Evolutionary conservation across 2,113 vertebrate species (phyloP), one percentile per base, ranked within the genome.

Genomic region (Callocephalon fimbriatum): DNA sequence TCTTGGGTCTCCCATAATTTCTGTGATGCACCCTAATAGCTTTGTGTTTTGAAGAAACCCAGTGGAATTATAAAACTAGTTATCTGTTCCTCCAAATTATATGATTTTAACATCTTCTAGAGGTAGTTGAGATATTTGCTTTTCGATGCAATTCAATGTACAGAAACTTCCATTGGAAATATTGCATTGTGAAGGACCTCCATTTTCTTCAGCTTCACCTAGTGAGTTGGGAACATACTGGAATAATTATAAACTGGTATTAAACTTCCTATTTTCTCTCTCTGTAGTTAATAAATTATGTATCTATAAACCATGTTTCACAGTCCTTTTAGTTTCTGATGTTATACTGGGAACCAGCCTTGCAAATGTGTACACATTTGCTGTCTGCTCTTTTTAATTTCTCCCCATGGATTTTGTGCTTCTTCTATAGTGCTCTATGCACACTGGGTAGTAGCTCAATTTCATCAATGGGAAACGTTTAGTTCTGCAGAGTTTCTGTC

Each of bases 391-490:
- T 25, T 92, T 50, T 22, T n/a, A 47, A 21, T 37, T 65, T 59
- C 48, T 20, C 11, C 31, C 27, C 5, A 0, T 38, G 56, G 66
- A 18, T 79, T 63, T 67, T 51, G 32, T 40, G 40, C 15, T 35
- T 51, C 47, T 71, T 25, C 27, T 40, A 0, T 16, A 47, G 35
- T 40, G 4, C 22, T 63, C 23, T 16, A 0, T 1, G 23, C 9
- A 19, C 21, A 2, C 20, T 1, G 1, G 11, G 12, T 7, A 32
- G 4, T 13, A 11, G 15, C 25, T 56, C 26, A 2, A 6, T 9
- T 35, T 12, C 10, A 27, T 7, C 32, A 13, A 1, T 21, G 37
- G 54, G 23, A 32, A 72, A 21, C 21, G 6, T 31, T 16, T 31
- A 26, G 15, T 13, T 70, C 53, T 67, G 70, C 25, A 37, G 38